Evolutionary conservation across 2,797 vertebrate species (phyloP).

Genomic region (Sebastes jordani): DNA sequence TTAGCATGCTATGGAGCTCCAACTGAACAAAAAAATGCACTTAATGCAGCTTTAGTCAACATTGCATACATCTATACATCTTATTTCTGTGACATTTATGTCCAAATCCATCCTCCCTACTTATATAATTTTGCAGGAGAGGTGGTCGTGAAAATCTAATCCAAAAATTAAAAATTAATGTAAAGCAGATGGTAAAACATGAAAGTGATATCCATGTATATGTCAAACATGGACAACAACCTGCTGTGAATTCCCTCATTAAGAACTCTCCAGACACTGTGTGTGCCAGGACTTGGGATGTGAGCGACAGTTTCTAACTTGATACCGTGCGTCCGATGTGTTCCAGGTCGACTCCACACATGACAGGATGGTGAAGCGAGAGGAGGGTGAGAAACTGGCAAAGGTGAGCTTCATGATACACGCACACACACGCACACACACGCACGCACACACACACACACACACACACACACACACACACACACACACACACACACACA

Average conservation of each 20-base stretch:
- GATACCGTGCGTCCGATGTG: neutral
- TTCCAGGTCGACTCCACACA: slow-evolving; percentile 90
- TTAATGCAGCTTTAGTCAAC: neutral
- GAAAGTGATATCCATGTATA: neutral
- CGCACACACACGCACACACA: neutral
- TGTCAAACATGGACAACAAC: neutral
- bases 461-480: neutral
- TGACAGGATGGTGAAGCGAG: slow-evolving; percentile 89
- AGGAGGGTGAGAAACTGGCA: slow-evolving; percentile 93
- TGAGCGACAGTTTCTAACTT: neutral
- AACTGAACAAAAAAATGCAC: neutral
- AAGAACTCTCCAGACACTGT: neutral
- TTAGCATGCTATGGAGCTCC: neutral
- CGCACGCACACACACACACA: neutral
- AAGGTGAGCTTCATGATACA: slow-evolving; percentile 82
- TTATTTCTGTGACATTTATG: neutral
- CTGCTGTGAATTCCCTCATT: neutral
- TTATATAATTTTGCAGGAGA: neutral
- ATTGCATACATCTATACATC: neutral
- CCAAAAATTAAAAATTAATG: neutral
- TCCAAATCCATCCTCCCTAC: neutral
- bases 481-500: neutral
- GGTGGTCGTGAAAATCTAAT: neutral
- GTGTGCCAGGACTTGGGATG: neutral
- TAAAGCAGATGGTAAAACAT: neutral